Conservation (phyloP, 2,113 vertebrate genomes). For the Engraulis encrasicolus region DNA sequence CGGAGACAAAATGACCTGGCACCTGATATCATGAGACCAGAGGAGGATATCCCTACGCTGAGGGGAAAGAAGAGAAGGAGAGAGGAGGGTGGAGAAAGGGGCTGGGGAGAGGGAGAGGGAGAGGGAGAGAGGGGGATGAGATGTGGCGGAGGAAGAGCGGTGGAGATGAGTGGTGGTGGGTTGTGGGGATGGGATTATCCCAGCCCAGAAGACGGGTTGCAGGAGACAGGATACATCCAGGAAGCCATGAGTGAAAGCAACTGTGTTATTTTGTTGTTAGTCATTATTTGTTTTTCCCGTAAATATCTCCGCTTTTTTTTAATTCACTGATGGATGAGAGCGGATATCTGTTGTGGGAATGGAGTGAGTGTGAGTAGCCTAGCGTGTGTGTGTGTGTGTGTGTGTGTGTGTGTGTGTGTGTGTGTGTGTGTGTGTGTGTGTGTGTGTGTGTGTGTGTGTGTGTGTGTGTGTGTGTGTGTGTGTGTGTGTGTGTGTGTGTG, state of each 20-base stretch:
- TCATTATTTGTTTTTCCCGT: neutral
- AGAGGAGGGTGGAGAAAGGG: too few species aligned
- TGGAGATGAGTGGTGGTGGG: too few species aligned
- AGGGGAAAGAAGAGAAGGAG: constrained; percentile 8
- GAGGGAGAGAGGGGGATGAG: too few species aligned
- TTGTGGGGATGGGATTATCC: neutral
- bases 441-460: neutral
- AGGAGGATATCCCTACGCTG: neutral
- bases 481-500: neutral
- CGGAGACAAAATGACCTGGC: neutral
- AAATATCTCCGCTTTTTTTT: neutral
- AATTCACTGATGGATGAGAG: neutral
- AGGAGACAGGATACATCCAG: neutral
- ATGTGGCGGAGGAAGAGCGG: too few species aligned
- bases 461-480: neutral
- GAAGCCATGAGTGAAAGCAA: neutral
- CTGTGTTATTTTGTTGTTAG: too few species aligned
- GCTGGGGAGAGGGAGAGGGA: too few species aligned
- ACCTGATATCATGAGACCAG: neutral
- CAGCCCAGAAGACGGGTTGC: neutral
- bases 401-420: neutral
- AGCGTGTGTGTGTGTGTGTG: neutral
- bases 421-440: neutral
- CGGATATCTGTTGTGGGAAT: neutral
- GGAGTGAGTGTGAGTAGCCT: too few species aligned